A percentile compares a stretch with the other conserved stretches of the same genome.
These are phyloP conservation scores for Drosophila sechellia DNA, from an alignment of 1,140 invertebrate genomes.

Conservation along the genomic window DNA sequence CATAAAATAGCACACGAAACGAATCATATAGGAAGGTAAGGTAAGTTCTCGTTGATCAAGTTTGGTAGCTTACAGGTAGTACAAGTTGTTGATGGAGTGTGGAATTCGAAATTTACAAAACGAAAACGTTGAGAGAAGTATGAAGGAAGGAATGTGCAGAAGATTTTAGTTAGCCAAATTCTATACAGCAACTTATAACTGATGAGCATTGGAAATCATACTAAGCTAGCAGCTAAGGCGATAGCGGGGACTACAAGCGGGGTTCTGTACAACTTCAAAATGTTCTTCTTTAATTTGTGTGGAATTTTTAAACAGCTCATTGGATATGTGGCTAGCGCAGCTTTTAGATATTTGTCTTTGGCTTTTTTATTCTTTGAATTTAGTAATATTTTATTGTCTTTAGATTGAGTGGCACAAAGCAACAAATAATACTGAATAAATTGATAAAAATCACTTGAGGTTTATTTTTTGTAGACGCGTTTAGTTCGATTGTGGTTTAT, in stretches of 20 bases:
- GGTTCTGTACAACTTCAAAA: slow-evolving; percentile 22
- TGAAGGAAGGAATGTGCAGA: slow-evolving; percentile 12
- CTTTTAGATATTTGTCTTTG: slow-evolving; percentile 15
- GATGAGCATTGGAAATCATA: slow-evolving; percentile 21
- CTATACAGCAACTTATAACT: slow-evolving; percentile 39
- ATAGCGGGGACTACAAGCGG: slow-evolving; percentile 23
- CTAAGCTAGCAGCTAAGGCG: slow-evolving; percentile 28
- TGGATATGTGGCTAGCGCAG: slow-evolving; percentile 28
- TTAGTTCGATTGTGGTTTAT: slow-evolving; percentile 19
- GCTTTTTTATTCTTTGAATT: slow-evolving; percentile 18
- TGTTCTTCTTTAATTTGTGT: slow-evolving; percentile 6
- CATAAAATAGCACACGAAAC: slow-evolving; percentile 69
- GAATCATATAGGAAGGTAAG: slow-evolving; percentile 49
- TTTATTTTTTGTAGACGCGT: slow-evolving; percentile 23
- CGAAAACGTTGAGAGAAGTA: slow-evolving; percentile 23
- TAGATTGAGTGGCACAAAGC: slow-evolving; percentile 50
- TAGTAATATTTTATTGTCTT: slow-evolving; percentile 8
- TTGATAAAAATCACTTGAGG: slow-evolving; percentile 70
- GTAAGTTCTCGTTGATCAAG: slow-evolving; percentile 41
- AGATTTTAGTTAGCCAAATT: slow-evolving; percentile 28
- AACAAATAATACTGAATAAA: slow-evolving; percentile 79
- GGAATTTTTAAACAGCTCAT: slow-evolving; percentile 22
- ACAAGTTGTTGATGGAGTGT: slow-evolving; percentile 5
- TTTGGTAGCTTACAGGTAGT: slow-evolving; percentile 28
- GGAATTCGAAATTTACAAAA: slow-evolving; percentile 31